Percentiles rank a stretch among this genome's conserved stretches.
Evolutionary conservation across 2,113 vertebrate species (phyloP).

Genomic region (Hymenochirus boettgeri): DNA sequence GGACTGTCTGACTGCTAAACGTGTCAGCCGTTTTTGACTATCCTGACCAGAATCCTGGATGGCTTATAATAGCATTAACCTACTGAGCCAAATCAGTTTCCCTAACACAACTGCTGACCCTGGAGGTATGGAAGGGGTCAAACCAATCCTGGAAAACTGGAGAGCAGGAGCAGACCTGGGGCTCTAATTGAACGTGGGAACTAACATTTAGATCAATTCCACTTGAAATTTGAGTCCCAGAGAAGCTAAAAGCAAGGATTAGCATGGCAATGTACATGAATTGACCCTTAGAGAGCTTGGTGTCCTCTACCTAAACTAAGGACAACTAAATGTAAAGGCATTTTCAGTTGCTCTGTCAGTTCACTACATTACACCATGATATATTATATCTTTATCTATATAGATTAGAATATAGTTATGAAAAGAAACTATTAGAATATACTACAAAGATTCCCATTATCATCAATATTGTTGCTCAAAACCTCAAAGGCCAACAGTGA

Average conservation of each 20-base stretch:
- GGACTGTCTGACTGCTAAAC: background rate
- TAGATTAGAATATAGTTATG: too few relatives aligned
- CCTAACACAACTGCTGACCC: background rate
- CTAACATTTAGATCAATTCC: constrained; percentile 25
- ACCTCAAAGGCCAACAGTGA: too few relatives aligned
- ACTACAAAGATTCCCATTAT: too few relatives aligned
- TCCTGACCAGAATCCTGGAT: background rate
- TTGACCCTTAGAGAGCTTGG: constrained; percentile 16
- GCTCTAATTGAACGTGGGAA: constrained; percentile 31
- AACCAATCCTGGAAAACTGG: constrained; percentile 9
- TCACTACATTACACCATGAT: too few relatives aligned
- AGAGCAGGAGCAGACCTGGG: constrained; percentile 11
- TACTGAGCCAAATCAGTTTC: background rate
- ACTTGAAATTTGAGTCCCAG: constrained; percentile 20
- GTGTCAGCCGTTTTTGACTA: background rate
- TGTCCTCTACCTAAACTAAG: background rate
- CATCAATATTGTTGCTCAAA: too few relatives aligned
- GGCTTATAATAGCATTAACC: background rate
- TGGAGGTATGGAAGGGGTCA: constrained; percentile 2
- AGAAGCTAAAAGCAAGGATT: constrained; percentile 11
- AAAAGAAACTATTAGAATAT: too few relatives aligned
- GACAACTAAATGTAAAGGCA: background rate
- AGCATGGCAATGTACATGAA: constrained; percentile 21
- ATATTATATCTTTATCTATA: too few relatives aligned
- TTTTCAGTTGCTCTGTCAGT: too few relatives aligned